phyloP scores from a whole-genome alignment of 2,113 vertebrate genomes.

The Indri indri region DNA sequence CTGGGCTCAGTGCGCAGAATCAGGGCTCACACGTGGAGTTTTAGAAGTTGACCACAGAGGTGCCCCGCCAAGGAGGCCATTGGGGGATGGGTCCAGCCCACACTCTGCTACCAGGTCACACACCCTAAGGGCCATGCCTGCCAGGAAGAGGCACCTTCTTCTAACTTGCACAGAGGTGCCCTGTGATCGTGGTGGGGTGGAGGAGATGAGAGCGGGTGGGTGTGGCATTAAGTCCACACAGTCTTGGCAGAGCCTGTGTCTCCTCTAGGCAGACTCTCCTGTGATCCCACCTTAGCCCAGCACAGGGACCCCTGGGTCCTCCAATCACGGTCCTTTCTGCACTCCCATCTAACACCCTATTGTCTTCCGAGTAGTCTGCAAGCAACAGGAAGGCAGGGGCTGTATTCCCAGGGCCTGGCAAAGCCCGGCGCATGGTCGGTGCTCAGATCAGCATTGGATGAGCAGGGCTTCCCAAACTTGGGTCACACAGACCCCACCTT shows the following conservation, averaged over 20 bases:
- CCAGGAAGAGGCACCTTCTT: background rate
- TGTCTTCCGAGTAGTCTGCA: background rate
- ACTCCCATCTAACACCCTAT: background rate
- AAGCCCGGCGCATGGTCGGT: background rate
- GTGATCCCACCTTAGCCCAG: background rate
- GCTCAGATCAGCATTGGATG: fast-evolving
- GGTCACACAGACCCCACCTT: background rate
- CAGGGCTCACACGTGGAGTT: background rate
- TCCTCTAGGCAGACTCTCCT: background rate
- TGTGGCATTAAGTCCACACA: fast-evolving
- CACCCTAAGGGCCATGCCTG: fast-evolving
- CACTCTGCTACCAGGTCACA: fast-evolving
- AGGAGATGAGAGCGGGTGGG: background rate
- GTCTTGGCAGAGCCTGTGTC: background rate
- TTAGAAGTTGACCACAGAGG: background rate
- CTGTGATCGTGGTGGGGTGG: too few relatives aligned
- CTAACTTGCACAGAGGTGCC: background rate
- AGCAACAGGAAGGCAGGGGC: background rate
- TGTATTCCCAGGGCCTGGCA: background rate
- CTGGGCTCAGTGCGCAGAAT: background rate
- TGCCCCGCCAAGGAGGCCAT: background rate
- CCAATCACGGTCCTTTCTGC: fast-evolving
- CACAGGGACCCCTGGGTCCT: fast-evolving
- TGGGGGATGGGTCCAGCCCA: background rate
- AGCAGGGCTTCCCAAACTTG: background rate